Evolutionary conservation across 37 sponge, comb jelly and placozoan species (phyloP).

Genomic region (Halisarca cf. caerulea): DNA sequence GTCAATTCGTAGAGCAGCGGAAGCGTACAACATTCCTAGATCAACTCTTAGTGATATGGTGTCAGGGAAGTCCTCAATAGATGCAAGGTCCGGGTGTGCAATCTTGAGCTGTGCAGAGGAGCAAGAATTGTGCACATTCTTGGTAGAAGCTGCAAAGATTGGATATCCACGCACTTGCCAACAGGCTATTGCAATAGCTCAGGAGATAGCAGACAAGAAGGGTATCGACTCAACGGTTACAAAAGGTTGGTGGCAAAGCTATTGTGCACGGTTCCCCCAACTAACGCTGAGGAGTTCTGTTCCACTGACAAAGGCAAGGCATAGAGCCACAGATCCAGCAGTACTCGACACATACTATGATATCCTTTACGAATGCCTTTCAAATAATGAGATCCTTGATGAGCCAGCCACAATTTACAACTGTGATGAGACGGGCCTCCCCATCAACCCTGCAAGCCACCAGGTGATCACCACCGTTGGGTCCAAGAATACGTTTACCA

Average conservation of each 20-base stretch:
- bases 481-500: constrained; percentile 9
- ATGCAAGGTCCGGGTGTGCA: background rate
- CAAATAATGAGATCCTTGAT: constrained; percentile 38
- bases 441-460: constrained; percentile 28
- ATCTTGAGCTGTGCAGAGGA: background rate
- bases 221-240: constrained; percentile 10
- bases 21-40: constrained; percentile 4
- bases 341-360: constrained; percentile 41
- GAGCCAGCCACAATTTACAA: constrained; percentile 48
- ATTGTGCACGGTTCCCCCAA: constrained; percentile 36
- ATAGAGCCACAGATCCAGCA: constrained; percentile 33
- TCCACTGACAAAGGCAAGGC: constrained; percentile 45
- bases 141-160: constrained; percentile 2
- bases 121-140: background rate
- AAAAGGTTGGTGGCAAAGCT: constrained; percentile 46
- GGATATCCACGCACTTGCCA: constrained; percentile 24
- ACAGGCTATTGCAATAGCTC: constrained; percentile 23
- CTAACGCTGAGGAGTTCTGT: constrained; percentile 24
- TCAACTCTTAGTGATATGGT: constrained; percentile 18
- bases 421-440: constrained; percentile 56
- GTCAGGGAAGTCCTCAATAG: constrained; percentile 3
- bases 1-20: constrained; percentile 6
- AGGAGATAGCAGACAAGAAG: constrained; percentile 19
- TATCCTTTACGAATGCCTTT: constrained; percentile 34
- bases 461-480: constrained; percentile 9